These are phyloP conservation scores for Notothenia rossii DNA, from an alignment of 2,113 vertebrate species.

Conservation along the genomic window DNA sequence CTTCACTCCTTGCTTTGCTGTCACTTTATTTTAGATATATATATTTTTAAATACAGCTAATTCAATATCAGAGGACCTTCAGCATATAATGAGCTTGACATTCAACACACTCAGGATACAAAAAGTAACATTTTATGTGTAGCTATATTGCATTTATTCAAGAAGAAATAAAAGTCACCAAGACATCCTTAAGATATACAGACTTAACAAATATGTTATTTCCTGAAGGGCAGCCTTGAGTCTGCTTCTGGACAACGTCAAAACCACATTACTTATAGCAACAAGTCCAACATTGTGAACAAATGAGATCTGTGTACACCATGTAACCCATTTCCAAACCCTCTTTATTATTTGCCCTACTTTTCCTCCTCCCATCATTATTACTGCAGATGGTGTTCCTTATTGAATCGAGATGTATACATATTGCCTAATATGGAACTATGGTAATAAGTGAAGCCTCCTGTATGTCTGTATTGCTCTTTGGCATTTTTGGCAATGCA, in stretches of 20 bases:
- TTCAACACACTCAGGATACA: background rate
- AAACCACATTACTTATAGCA: conserved; percentile 18
- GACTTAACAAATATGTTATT: background rate
- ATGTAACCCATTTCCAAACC: background rate
- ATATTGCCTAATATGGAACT: background rate
- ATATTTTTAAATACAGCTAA: background rate
- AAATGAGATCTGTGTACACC: background rate
- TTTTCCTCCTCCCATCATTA: background rate
- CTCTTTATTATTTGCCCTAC: background rate
- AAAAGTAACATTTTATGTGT: background rate
- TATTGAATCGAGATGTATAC: background rate
- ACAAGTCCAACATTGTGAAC: conserved; percentile 18
- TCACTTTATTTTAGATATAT: background rate
- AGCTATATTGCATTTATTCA: background rate
- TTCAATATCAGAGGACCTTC: background rate
- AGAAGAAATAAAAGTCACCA: background rate
- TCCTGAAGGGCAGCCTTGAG: conserved; percentile 1
- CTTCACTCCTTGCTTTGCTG: background rate
- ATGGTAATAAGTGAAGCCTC: background rate
- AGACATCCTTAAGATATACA: background rate
- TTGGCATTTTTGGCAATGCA: background rate
- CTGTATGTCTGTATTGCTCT: background rate
- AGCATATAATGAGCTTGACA: background rate
- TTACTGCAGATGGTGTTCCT: background rate
- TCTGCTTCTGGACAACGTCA: background rate